A percentile compares a stretch with the other conserved stretches of the same genome.
Evolutionary conservation across 1,140 invertebrate genomes (phyloP).

Genomic region (Drosophila rufa): DNA sequence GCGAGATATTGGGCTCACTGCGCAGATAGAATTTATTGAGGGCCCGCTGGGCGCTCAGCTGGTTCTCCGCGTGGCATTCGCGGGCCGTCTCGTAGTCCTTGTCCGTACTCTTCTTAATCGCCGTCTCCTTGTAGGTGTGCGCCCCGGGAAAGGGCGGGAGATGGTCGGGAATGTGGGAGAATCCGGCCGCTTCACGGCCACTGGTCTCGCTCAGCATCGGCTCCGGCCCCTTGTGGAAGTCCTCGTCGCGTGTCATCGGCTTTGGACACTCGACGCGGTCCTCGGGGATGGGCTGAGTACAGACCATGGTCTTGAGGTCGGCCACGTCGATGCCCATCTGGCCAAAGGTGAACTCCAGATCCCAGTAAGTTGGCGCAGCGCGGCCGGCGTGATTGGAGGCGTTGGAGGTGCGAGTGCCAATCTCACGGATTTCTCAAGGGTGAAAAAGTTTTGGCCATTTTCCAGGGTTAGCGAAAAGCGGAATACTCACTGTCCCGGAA

Average conservation of each 20-base stretch:
- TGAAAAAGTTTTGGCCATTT: not conserved
- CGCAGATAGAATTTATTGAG: constrained; percentile 37
- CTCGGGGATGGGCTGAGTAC: not conserved
- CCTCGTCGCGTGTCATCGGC: constrained; percentile 9
- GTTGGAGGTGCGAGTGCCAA: constrained; percentile 19
- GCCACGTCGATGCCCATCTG: constrained; percentile 7
- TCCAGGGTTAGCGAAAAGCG: too few species aligned
- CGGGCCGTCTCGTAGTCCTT: constrained; percentile 12
- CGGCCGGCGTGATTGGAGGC: constrained; percentile 43
- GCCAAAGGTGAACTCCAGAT: constrained; percentile 50
- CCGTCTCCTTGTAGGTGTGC: constrained; percentile 46
- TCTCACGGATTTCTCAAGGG: constrained; percentile 26
- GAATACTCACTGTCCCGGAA: constrained; percentile 44
- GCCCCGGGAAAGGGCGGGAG: constrained; percentile 46
- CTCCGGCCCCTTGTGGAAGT: constrained; percentile 15
- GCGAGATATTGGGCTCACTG: constrained; percentile 6
- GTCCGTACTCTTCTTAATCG: constrained; percentile 1
- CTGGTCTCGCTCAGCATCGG: not conserved
- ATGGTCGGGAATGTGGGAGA: constrained; percentile 41
- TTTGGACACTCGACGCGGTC: not conserved
- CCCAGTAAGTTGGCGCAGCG: constrained; percentile 37
- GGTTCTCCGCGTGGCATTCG: constrained; percentile 1
- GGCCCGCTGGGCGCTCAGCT: not conserved
- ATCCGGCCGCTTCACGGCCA: not conserved
- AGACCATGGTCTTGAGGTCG: constrained; percentile 7